A percentile compares a stretch with the other conserved stretches of the same genome.
Conservation (phyloP, 2,888 invertebrate genomes). For the Philaethria dido region DNA sequence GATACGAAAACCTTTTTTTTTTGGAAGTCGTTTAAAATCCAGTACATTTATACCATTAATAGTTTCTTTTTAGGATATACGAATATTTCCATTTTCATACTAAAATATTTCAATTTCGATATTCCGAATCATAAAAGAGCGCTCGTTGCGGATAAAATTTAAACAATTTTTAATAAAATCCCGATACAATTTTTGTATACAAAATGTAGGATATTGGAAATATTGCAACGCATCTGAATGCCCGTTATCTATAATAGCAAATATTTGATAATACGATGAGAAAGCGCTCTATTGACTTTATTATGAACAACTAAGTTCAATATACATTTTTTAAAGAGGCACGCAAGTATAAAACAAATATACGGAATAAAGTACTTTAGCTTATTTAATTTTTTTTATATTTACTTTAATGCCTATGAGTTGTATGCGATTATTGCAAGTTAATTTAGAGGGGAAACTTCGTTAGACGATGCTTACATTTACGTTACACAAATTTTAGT, state of each 20-base stretch:
- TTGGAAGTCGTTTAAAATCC: too few relatives aligned
- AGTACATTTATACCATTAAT: neutral
- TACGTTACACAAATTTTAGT: too few relatives aligned
- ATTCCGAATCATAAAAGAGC: constrained; percentile 10
- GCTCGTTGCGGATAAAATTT: constrained; percentile 19
- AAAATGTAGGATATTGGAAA: constrained; percentile 40
- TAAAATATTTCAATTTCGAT: constrained; percentile 14
- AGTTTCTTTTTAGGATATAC: neutral
- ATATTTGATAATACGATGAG: constrained; percentile 36
- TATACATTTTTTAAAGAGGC: neutral
- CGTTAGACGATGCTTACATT: too few relatives aligned
- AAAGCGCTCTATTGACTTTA: constrained; percentile 30
- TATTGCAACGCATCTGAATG: constrained; percentile 38
- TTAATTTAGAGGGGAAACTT: too few relatives aligned
- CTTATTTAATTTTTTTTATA: too few relatives aligned
- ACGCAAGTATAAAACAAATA: neutral
- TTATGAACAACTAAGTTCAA: constrained; percentile 28
- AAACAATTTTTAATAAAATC: constrained; percentile 39
- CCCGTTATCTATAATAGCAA: constrained; percentile 35
- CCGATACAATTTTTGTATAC: constrained; percentile 30
- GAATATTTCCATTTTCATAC: neutral
- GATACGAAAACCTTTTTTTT: too few relatives aligned
- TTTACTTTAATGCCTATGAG: too few relatives aligned
- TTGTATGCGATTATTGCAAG: too few relatives aligned
- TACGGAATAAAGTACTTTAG: neutral